A percentile compares a stretch with the other conserved stretches of the same genome.
Evolutionary conservation across 2,113 vertebrate species (phyloP).

Genomic region (Gambusia affinis): DNA sequence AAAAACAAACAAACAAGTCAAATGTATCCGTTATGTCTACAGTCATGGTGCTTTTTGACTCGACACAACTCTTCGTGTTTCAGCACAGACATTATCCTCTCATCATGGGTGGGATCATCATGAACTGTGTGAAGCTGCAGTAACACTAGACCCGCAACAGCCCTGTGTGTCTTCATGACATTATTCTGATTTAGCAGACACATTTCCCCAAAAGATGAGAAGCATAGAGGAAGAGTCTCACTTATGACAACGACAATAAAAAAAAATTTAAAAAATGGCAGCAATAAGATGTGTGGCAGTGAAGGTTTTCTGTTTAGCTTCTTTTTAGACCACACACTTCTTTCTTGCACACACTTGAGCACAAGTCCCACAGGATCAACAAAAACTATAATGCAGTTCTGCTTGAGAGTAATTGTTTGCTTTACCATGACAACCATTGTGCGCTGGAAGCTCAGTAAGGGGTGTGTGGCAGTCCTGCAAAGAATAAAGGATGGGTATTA

Average conservation of each 20-base stretch:
- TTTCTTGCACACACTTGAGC: constrained; percentile 26
- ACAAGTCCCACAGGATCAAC: constrained; percentile 22
- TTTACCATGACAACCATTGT: constrained; percentile 42
- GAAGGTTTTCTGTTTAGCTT: constrained; percentile 44
- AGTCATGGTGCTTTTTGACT: not conserved
- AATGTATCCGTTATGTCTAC: not conserved
- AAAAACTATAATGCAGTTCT: constrained; percentile 43
- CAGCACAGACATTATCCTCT: not conserved
- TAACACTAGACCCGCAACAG: not conserved
- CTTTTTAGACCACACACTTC: constrained; percentile 38
- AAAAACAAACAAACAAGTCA: no score
- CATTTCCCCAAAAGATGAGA: not conserved
- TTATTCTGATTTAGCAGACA: not conserved
- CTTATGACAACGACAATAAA: constrained; percentile 4
- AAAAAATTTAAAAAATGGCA: not conserved
- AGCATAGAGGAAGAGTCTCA: not conserved
- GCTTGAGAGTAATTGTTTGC: constrained; percentile 35
- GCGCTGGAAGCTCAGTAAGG: constrained; percentile 19
- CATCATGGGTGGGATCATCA: not conserved
- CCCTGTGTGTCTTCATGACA: not conserved
- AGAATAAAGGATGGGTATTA: constrained; percentile 53
- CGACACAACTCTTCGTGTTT: no score
- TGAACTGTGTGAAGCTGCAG: not conserved
- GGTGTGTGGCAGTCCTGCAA: constrained; percentile 38
- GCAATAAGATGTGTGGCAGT: not conserved